Evolutionary conservation across 2,113 vertebrate genomes (phyloP).

Genomic region (Gymnogyps californianus): DNA sequence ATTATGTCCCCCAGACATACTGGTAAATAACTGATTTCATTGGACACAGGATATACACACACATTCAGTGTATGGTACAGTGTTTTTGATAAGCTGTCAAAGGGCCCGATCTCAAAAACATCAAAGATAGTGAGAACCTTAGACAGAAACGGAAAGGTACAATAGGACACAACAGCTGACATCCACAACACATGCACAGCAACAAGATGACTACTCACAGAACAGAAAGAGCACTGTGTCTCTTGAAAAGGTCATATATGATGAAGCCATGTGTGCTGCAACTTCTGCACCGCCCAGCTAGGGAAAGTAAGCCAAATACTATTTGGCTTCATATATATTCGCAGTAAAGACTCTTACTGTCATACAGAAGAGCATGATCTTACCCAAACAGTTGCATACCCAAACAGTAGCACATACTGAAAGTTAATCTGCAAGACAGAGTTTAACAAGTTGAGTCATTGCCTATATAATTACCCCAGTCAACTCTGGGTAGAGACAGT

Average conservation of each 20-base stretch:
- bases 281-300: not conserved
- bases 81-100: not conserved
- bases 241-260: not conserved
- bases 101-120: not conserved
- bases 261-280: accelerated
- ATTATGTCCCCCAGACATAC: not conserved
- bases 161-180: not conserved
- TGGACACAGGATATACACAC: not conserved
- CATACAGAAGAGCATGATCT: not conserved
- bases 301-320: not conserved
- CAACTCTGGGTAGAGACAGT: not conserved
- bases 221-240: not conserved
- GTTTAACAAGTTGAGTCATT: not conserved
- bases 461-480: not conserved
- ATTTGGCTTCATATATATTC: not conserved
- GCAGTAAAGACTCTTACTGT: not conserved
- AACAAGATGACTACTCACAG: not conserved
- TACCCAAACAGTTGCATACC: not conserved
- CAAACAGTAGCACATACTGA: not conserved
- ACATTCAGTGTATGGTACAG: not conserved
- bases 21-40: not conserved
- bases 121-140: not conserved
- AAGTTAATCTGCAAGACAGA: not conserved
- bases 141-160: not conserved
- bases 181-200: not conserved